Percentiles rank a stretch among this genome's conserved stretches.
Evolutionary conservation across 2,113 vertebrate species (phyloP).

Genomic region (Oxyruncus cristatus): DNA sequence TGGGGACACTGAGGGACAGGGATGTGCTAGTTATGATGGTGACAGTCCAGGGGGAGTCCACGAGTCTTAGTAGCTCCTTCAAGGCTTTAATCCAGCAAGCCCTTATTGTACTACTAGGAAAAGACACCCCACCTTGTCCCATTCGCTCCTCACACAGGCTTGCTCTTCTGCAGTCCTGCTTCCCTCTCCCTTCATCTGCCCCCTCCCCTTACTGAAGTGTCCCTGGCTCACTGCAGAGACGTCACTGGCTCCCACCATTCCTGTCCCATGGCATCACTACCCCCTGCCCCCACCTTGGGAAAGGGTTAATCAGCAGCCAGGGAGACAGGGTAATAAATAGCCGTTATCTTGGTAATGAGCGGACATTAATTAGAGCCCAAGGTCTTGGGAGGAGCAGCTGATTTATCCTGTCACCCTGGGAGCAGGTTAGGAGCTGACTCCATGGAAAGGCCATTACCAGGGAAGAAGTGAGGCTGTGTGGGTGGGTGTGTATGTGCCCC

Average conservation of each 20-base stretch:
- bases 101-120: background rate
- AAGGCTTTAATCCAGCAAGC: background rate
- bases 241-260: background rate
- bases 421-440: slow-evolving; percentile 70
- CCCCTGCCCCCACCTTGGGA: background rate
- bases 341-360: slow-evolving; percentile 84
- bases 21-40: background rate
- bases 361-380: slow-evolving; percentile 85
- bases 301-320: slow-evolving; percentile 79
- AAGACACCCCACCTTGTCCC: fast-evolving
- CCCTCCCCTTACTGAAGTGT: background rate
- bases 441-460: slow-evolving; percentile 74
- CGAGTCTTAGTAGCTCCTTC: background rate
- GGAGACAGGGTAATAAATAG: slow-evolving; percentile 76
- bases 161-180: background rate
- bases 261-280: background rate
- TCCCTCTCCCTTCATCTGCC: background rate
- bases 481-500: background rate
- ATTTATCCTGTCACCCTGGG: slow-evolving; percentile 70
- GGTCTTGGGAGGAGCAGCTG: slow-evolving; percentile 75
- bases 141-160: fast-evolving
- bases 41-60: background rate
- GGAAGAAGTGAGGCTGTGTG: background rate
- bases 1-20: background rate
- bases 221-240: background rate